Percentiles rank a stretch among this genome's conserved stretches.
phyloP scores from a whole-genome alignment of 2,888 invertebrate species.

The Drosophila trichaetosa region DNA sequence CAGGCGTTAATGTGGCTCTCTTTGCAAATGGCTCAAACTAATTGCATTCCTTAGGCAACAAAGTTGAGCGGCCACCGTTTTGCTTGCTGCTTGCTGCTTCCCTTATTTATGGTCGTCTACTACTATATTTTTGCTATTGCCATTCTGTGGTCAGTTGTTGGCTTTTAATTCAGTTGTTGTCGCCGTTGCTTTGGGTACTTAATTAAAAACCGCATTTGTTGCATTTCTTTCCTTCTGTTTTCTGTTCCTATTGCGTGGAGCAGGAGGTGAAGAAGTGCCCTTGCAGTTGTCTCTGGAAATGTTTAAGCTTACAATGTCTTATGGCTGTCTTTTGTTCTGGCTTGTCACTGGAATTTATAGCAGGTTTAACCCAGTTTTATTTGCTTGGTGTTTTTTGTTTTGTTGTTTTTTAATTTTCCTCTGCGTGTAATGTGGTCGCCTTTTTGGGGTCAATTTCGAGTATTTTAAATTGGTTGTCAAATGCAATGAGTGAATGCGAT shows the following conservation, averaged over 20 bases:
- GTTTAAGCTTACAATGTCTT: slow-evolving; percentile 63
- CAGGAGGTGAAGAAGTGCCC: slow-evolving; percentile 8
- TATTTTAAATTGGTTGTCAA: slow-evolving; percentile 73
- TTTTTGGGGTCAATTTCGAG: slow-evolving; percentile 60
- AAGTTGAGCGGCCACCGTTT: neutral
- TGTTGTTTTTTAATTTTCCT: neutral
- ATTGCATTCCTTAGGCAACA: slow-evolving; percentile 1
- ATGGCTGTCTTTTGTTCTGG: slow-evolving; percentile 70
- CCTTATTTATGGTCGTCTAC: neutral
- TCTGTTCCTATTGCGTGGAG: neutral
- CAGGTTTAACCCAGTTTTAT: slow-evolving; percentile 74
- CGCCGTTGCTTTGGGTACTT: slow-evolving; percentile 61
- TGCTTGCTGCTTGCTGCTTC: neutral
- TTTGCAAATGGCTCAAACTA: neutral
- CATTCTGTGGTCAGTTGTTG: slow-evolving; percentile 34
- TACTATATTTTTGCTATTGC: slow-evolving; percentile 19
- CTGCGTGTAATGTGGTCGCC: slow-evolving; percentile 12
- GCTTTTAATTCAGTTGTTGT: slow-evolving; percentile 62
- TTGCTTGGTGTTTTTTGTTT: slow-evolving; percentile 1
- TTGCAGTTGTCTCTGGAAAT: slow-evolving; percentile 29
- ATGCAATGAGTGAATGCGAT: slow-evolving; percentile 56
- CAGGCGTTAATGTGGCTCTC: neutral
- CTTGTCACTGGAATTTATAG: slow-evolving; percentile 72
- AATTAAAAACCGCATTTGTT: slow-evolving; percentile 75
- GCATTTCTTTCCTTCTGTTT: slow-evolving; percentile 41